Percentiles rank a stretch among this genome's conserved stretches.
phyloP scores from a whole-genome alignment of 2,113 vertebrate genomes.

The Diphyllodes magnificus region DNA sequence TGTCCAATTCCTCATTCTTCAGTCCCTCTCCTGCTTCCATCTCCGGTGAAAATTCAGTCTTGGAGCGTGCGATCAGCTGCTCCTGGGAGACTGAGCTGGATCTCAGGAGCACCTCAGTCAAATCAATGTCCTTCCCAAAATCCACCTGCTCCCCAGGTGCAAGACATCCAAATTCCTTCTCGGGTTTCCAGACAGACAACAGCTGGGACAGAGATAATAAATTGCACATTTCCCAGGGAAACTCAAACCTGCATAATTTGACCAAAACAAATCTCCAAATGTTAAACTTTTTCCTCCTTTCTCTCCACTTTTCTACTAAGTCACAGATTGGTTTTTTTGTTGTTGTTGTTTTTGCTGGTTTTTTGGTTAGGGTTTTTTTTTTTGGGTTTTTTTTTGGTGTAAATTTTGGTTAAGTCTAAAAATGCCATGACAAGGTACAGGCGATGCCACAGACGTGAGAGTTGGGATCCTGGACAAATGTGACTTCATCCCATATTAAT shows the following conservation, averaged over 20 bases:
- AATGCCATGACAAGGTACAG: background rate
- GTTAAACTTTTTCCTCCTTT: background rate
- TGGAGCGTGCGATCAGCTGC: background rate
- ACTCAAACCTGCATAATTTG: background rate
- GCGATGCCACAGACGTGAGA: background rate
- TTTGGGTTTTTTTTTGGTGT: background rate
- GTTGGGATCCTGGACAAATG: background rate
- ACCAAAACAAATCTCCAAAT: background rate
- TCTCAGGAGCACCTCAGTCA: background rate
- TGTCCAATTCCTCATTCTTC: background rate
- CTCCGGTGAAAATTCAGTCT: background rate
- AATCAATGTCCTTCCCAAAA: background rate
- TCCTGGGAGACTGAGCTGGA: background rate
- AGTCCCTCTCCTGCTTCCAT: background rate
- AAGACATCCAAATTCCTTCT: background rate
- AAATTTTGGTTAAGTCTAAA: background rate
- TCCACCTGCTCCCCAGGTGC: background rate
- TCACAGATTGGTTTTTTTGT: background rate
- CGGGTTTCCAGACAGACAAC: background rate
- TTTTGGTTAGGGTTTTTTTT: background rate
- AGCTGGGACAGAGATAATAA: background rate
- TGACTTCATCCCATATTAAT: background rate
- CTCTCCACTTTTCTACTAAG: background rate
- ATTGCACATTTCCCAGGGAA: background rate
- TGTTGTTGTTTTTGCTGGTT: background rate